Base-by-base conservation (phyloP, 2,113 vertebrate species). In the Hyaena hyaena region DNA sequence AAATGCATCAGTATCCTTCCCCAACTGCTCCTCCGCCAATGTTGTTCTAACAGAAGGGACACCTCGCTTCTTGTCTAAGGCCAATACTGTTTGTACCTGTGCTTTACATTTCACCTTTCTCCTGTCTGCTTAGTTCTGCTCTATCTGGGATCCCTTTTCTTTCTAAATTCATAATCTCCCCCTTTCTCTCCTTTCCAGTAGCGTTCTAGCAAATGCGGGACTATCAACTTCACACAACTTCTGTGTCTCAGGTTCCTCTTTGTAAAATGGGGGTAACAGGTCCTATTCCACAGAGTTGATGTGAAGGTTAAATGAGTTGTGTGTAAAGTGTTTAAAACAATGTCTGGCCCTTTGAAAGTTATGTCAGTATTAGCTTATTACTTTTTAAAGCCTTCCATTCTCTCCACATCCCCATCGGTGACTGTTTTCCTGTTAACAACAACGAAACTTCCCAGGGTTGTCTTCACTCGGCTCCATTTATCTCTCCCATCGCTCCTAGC, bases 151-250 rank as follows among this genome's bases (percentile, higher is more conserved):
- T 65, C n/a, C 39, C 35, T 63, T 88, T 87, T 73, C 76, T 77
- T 93, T 89, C 79, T 89, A 92, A 92, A 92, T 66, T 68, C 33
- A 83, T 82, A 94, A 63, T 35, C n/a, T 80, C 26, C 50, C 63
- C 8, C 43, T 83, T 50, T 76, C 21, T 65, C 35, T 58, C 19
- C 79, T 76, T 88, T 48, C 35, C 43, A 31, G 76, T 35, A 86
- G 73, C 50, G 81, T 15, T 76, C 48, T 95, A 88, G 16, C 33
- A 89, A n/a, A 69, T 39, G 21, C 50, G 39, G 68, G 58, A 58
- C 35, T 91, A 73, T 45, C 31, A 82, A 85, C 91, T 88, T 95
- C 11, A 93, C 5, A 31, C 33, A 65, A 68, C 48, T 74, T 96
- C 58, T 58, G 15, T 45, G 79, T 76, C 45, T 88, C 43, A n/a